These are phyloP conservation scores for Psammodynastes pulverulentus DNA, from an alignment of 2,113 vertebrate genomes.

Conservation along the genomic window DNA sequence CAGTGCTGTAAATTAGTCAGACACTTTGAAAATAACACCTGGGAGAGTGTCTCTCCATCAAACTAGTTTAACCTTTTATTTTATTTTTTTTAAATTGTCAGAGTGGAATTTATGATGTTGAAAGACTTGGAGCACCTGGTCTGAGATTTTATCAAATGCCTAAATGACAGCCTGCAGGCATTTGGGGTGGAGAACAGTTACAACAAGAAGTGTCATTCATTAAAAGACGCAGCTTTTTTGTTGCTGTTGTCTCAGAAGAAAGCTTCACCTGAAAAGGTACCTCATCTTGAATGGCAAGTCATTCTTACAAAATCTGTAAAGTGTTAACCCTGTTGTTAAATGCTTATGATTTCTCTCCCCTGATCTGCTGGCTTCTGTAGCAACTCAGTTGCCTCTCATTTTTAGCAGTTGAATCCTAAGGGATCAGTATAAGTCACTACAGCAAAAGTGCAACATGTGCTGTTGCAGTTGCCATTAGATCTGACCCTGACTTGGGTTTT, in stretches of 20 bases:
- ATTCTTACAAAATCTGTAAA: constrained; percentile 78
- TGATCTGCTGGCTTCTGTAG: constrained; percentile 7
- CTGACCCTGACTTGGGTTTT: neutral
- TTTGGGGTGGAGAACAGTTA: constrained; percentile 51
- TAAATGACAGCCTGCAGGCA: constrained; percentile 72
- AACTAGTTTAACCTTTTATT: constrained; percentile 69
- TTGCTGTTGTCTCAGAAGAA: constrained; percentile 46
- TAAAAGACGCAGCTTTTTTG: constrained; percentile 44
- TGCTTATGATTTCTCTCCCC: constrained; percentile 18
- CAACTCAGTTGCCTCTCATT: neutral
- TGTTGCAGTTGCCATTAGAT: neutral
- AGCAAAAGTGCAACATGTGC: neutral
- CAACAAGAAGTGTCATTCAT: constrained; percentile 63
- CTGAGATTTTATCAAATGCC: constrained; percentile 79
- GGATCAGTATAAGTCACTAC: constrained; percentile 20
- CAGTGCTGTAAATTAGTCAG: constrained; percentile 67
- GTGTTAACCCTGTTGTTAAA: constrained; percentile 57
- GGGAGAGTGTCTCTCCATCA: constrained; percentile 63
- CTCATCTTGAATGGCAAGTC: constrained; percentile 74
- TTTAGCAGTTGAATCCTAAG: constrained; percentile 21
- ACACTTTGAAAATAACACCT: constrained; percentile 75
- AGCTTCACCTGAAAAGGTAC: constrained; percentile 56
- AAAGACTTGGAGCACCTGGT: constrained; percentile 85
- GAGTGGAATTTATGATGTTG: constrained; percentile 84
- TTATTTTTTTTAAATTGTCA: constrained; percentile 65